Percentiles rank a stretch among this genome's conserved stretches.
Conservation (phyloP, 2,797 vertebrate genomes). For the Xenentodon cancila region DNA sequence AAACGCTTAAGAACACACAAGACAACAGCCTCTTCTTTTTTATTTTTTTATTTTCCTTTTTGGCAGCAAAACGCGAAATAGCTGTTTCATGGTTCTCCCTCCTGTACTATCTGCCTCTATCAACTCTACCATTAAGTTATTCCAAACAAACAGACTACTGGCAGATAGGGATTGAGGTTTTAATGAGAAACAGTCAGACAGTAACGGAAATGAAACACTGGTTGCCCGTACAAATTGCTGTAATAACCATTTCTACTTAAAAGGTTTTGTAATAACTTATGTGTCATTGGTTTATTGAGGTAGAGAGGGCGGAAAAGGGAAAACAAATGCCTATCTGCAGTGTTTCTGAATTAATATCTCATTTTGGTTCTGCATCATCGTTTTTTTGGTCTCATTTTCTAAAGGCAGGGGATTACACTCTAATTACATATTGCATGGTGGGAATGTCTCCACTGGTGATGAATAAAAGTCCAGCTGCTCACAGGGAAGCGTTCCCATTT, state of each 20-base stretch:
- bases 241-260: slow-evolving; percentile 82
- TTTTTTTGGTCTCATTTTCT: slow-evolving; percentile 82
- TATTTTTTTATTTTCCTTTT: no score
- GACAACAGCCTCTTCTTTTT: slow-evolving; percentile 55
- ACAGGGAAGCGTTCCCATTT: slow-evolving; percentile 46
- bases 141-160: slow-evolving; percentile 70
- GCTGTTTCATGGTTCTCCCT: slow-evolving; percentile 11
- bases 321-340: slow-evolving; percentile 76
- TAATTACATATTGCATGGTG: slow-evolving; percentile 79
- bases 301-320: slow-evolving; percentile 37
- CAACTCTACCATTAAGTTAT: slow-evolving; percentile 46
- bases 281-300: slow-evolving; percentile 73
- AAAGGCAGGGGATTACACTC: slow-evolving; percentile 82
- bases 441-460: slow-evolving; percentile 72
- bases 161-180: slow-evolving; percentile 71
- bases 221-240: slow-evolving; percentile 77
- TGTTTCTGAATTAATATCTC: slow-evolving; percentile 83
- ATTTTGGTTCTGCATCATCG: slow-evolving; percentile 80
- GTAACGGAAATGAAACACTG: slow-evolving; percentile 75
- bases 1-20: slow-evolving; percentile 72
- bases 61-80: slow-evolving; percentile 26
- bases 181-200: slow-evolving; percentile 80
- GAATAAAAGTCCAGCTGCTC: slow-evolving; percentile 71
- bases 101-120: slow-evolving; percentile 7
- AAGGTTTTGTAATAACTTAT: slow-evolving; percentile 77